Conservation (phyloP, 2,113 vertebrate species). For the Aepyceros melampus region DNA sequence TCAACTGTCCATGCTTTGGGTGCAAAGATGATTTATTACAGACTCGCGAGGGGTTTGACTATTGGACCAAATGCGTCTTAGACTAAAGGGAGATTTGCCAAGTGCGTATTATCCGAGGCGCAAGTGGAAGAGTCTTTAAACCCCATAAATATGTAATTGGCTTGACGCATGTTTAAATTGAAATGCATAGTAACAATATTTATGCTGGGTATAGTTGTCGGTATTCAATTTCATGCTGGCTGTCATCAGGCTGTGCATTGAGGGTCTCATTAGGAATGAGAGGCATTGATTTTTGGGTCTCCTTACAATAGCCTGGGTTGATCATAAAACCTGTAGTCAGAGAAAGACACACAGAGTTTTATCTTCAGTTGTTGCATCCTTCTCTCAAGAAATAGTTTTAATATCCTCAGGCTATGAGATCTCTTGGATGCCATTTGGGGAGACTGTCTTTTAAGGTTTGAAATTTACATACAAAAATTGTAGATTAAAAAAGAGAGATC, state of each 20-base stretch:
- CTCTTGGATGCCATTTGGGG: constrained; percentile 27
- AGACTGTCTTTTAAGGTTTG: constrained; percentile 43
- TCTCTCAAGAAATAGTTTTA: constrained; percentile 51
- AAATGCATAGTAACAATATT: constrained; percentile 54
- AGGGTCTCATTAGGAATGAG: constrained; percentile 36
- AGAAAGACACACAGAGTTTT: constrained; percentile 27
- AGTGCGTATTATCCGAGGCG: background rate
- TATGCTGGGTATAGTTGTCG: constrained; percentile 15
- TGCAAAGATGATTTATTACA: constrained; percentile 70
- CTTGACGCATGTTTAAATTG: constrained; percentile 45
- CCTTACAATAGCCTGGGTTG: constrained; percentile 14
- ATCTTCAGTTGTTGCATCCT: background rate
- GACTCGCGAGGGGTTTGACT: constrained; percentile 25
- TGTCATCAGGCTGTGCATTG: background rate
- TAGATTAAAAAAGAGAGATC: constrained; percentile 61
- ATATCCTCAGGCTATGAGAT: constrained; percentile 49
- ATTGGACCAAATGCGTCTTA: constrained; percentile 51
- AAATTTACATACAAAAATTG: constrained; percentile 63
- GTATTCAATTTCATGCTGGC: background rate
- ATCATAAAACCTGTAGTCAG: constrained; percentile 38
- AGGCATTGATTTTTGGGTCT: constrained; percentile 34
- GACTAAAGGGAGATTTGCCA: constrained; percentile 49
- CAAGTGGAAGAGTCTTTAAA: constrained; percentile 49
- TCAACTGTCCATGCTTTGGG: constrained; percentile 51
- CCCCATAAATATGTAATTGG: constrained; percentile 47